Evolutionary conservation across 1,140 invertebrate species (phyloP), one percentile per base, ranked within the genome.

Genomic region (Bombyx mandarina): DNA sequence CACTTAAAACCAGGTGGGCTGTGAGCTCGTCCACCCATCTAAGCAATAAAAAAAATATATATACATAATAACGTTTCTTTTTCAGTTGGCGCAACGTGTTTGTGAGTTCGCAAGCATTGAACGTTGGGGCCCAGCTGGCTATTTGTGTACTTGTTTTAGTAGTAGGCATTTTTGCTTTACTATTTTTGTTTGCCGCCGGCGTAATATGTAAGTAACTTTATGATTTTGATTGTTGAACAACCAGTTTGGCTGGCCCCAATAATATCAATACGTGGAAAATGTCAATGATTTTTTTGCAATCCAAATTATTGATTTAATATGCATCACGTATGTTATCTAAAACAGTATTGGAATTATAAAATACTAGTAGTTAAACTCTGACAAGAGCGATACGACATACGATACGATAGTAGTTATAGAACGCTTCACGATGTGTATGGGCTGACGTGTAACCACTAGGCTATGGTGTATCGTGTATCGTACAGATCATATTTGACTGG

Each of bases 1-100:
- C n/a, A n/a, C n/a, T n/a, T n/a, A n/a, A n/a, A n/a, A n/a, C n/a
- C n/a, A n/a, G n/a, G n/a, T n/a, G n/a, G n/a, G n/a, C n/a, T n/a
- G n/a, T n/a, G n/a, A n/a, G n/a, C n/a, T n/a, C n/a, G n/a, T n/a
- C n/a, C n/a, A n/a, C n/a, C n/a, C n/a, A n/a, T n/a, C n/a, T n/a
- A n/a, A n/a, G n/a, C n/a, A n/a, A n/a, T n/a, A n/a, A n/a, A n/a
- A n/a, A n/a, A n/a, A n/a, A n/a, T n/a, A n/a, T n/a, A n/a, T n/a
- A n/a, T n/a, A n/a, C n/a, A n/a, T 35, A 35, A 49, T 49, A 51
- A 7, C 10, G 2, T 57, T 61, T 44, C 9, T 53, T 57, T 63
- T 58, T 10, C 58, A 75, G 72, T 61, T 75, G 63, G 62, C 56
- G 65, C 54, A 75, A 75, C 55, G 45, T 75, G 26, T 65, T 63